phyloP scores from a whole-genome alignment of 2,888 invertebrate genomes.

The Lasioglossum malachurum region DNA sequence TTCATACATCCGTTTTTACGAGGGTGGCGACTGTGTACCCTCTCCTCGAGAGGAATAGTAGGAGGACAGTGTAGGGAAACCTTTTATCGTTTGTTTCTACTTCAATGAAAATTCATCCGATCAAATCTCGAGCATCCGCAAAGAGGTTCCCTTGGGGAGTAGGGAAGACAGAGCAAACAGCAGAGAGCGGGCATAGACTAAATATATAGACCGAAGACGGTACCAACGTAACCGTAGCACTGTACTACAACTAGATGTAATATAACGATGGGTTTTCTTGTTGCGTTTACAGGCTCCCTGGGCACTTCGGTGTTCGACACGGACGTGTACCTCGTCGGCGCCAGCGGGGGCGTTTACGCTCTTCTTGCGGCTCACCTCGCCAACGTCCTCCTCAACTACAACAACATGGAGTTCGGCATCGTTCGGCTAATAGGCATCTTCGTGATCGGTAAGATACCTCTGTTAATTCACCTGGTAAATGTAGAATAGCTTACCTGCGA shows the following conservation, averaged over 20 bases:
- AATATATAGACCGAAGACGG: constrained; percentile 1
- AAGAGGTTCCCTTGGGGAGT: not conserved
- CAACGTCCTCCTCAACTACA: constrained; percentile 97
- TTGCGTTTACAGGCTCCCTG: constrained; percentile 85
- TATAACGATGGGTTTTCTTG: constrained; percentile 13
- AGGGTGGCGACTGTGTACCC: not conserved
- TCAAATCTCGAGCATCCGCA: constrained; percentile 6
- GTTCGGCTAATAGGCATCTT: constrained; percentile 95
- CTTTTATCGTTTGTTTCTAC: not conserved
- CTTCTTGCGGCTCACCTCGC: constrained; percentile 97
- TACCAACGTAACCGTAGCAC: not conserved
- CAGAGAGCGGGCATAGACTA: not conserved
- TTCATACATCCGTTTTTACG: not conserved
- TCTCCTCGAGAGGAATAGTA: too few relatives aligned
- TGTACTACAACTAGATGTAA: not conserved
- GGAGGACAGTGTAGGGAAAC: not conserved
- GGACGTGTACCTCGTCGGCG: constrained; percentile 97
- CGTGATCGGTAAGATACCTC: constrained; percentile 91
- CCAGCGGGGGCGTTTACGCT: constrained; percentile 99
- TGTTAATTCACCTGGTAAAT: too few relatives aligned
- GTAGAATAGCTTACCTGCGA: too few relatives aligned
- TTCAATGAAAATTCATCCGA: not conserved
- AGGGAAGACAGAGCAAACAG: not conserved
- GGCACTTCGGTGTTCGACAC: constrained; percentile 97
- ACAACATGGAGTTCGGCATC: constrained; percentile 97